These are phyloP conservation scores for Gavia stellata DNA, from an alignment of 2,113 vertebrate species.

Conservation along the genomic window DNA sequence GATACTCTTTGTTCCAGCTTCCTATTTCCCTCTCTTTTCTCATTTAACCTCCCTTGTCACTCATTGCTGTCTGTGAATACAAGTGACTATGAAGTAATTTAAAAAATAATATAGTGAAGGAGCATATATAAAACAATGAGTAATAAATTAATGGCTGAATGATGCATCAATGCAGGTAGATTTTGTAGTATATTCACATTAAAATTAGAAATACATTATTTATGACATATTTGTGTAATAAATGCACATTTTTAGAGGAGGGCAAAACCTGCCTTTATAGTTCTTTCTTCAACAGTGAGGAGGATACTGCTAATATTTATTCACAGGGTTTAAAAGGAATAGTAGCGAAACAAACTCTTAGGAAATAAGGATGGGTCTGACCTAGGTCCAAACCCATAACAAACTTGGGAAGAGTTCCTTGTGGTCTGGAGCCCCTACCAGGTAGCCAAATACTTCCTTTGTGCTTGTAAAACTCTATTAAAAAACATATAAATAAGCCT, in stretches of 20 bases:
- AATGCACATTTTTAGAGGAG: not conserved
- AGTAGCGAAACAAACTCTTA: not conserved
- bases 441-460: not conserved
- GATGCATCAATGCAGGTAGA: not conserved
- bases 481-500: not conserved
- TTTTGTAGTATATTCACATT: not conserved
- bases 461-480: not conserved
- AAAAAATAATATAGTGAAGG: not conserved
- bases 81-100: not conserved
- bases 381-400: not conserved
- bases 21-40: not conserved
- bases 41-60: not conserved
- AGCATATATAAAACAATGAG: not conserved
- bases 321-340: not conserved
- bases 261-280: not conserved
- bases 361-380: not conserved
- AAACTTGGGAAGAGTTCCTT: not conserved
- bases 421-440: not conserved
- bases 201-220: not conserved
- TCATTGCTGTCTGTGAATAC: not conserved
- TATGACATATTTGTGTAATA: not conserved
- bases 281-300: not conserved
- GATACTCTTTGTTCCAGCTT: not conserved
- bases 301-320: not conserved
- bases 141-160: not conserved